A percentile compares a stretch with the other conserved stretches of the same genome.
Conservation (phyloP, 2,888 invertebrate genomes). For the Heliconius aoede region DNA sequence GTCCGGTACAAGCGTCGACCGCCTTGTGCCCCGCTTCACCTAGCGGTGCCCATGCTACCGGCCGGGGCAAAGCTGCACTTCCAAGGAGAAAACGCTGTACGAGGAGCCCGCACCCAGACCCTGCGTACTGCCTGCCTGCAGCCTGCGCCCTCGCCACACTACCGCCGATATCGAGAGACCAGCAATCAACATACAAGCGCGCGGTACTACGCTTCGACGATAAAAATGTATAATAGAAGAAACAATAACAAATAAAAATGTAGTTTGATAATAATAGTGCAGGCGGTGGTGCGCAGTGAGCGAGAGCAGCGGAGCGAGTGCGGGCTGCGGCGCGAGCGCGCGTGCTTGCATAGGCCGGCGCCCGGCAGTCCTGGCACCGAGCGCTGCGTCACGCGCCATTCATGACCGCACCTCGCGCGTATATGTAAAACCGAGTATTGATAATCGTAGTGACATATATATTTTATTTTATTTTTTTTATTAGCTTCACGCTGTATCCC, state of each 20-base stretch:
- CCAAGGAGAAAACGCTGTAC: constrained; percentile 68
- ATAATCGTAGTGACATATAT: too few species aligned
- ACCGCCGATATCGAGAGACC: too few species aligned
- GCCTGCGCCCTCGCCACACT: background rate
- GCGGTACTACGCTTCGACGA: background rate
- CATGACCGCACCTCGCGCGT: constrained; percentile 45
- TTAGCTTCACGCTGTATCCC: too few species aligned
- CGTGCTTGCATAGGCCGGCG: constrained; percentile 44
- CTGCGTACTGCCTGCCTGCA: background rate
- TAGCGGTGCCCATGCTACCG: constrained; percentile 58
- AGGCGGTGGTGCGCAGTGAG: constrained; percentile 52
- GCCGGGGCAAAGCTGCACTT: constrained; percentile 59
- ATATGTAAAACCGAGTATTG: too few species aligned
- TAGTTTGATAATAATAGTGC: constrained; percentile 36
- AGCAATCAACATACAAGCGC: too few species aligned
- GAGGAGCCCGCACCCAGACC: constrained; percentile 45
- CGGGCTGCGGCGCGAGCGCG: constrained; percentile 47
- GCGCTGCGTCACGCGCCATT: constrained; percentile 50
- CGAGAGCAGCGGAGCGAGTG: constrained; percentile 54
- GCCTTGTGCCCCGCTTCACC: constrained; percentile 79
- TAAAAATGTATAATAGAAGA: background rate
- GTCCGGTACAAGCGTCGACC: constrained; percentile 81
- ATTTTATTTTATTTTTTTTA: too few species aligned
- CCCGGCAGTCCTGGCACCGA: constrained; percentile 32
- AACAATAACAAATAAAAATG: constrained; percentile 6